Base-by-base conservation (phyloP, 2,797 vertebrate genomes). In the Dromococcyx pavoninus region DNA sequence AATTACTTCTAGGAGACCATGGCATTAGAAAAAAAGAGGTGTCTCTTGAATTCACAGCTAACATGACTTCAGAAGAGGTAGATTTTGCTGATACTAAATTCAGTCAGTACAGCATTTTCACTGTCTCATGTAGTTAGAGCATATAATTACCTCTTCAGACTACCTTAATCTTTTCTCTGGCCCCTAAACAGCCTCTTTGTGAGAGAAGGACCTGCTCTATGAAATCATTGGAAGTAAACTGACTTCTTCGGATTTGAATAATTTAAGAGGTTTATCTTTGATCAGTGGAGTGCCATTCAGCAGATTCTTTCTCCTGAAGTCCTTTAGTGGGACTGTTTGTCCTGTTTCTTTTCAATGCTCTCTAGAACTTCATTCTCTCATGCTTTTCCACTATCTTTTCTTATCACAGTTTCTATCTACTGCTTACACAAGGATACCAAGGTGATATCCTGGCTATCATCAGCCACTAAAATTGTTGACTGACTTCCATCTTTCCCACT, bases 171-270 rank as follows among this genome's bases (percentile, higher is more conserved):
- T 62, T 66, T 62, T 64, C 3, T 76, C 7, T 48, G 21, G 4
- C 7, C 1, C 0, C 19, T 11, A 18, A 39, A 27, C 5, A 70
- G 3, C 8, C 2, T 41, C 44, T 76, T 73, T 24, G n/a, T 67
- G 24, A 65, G 21, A 25, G 23, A 51, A 37, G 8, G 27, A 4
- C 17, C 33, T 61, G 28, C 15, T 37, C 18, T 57, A 0, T 57
- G 61, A 74, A 12, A 1, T 78, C 33, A 25, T 32, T 16, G 46
- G 44, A 46, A 78, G 32, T n/a, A 16, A 17, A 43, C 17, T 53
- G n/a, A 44, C 19, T 50, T 64, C 1, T 11, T 3, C 61, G 46
- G 25, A 75, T 75, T 91, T 94, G 58, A 44, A 10, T 75, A 54
- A 77, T 2, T 71, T 22, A 65, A 77, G 66, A 84, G 17, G 7